Evolutionary conservation across 2,888 invertebrate genomes (phyloP).

Genomic region (Orchesellides sinensis): DNA sequence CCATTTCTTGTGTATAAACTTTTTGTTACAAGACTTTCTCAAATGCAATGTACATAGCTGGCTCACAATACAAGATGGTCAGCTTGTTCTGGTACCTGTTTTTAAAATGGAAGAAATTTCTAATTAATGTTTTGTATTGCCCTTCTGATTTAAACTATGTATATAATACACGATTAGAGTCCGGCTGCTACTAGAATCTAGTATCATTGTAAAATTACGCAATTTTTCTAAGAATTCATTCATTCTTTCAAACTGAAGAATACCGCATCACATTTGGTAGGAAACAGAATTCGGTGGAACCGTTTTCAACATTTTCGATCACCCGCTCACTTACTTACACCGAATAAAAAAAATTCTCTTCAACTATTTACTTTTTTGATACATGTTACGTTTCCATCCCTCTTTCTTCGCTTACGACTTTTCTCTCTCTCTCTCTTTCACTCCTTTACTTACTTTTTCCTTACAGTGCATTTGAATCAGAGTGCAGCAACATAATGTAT

Average conservation of each 20-base stretch:
- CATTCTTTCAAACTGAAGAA: background rate
- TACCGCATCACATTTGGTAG: slow-evolving; percentile 1
- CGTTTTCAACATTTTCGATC: slow-evolving; percentile 21
- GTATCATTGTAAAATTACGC: no score
- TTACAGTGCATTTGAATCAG: slow-evolving; percentile 23
- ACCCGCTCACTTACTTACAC: slow-evolving; percentile 26
- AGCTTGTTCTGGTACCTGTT: no score
- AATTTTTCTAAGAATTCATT: slow-evolving; percentile 13
- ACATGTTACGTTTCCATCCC: background rate
- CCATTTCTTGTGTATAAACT: no score
- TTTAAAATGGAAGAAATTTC: no score
- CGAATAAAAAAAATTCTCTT: slow-evolving; percentile 9
- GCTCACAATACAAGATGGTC: no score
- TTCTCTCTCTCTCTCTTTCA: background rate
- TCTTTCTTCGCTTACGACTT: slow-evolving; percentile 13
- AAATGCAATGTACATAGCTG: no score
- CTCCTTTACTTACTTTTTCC: slow-evolving; percentile 5
- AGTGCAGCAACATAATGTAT: no score
- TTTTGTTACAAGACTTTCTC: no score
- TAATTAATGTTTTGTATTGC: no score
- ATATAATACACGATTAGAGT: no score
- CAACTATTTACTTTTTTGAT: background rate
- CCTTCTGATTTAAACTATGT: no score
- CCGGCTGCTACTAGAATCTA: no score
- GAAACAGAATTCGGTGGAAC: background rate